Evolutionary conservation across 2,888 invertebrate genomes (phyloP).

Genomic region (Oxycera nigricornis): DNA sequence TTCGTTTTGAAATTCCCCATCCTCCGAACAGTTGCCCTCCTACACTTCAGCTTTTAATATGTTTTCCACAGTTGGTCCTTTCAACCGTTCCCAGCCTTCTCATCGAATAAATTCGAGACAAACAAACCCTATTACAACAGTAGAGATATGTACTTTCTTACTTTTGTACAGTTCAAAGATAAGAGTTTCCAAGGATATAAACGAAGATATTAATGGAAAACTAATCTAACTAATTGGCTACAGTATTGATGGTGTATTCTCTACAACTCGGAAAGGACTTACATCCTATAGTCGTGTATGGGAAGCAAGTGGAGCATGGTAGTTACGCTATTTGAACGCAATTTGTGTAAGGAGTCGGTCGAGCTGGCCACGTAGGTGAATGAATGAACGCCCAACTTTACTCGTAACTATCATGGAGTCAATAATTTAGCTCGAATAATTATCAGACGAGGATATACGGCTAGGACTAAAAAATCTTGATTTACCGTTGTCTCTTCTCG

Average conservation of each 20-base stretch:
- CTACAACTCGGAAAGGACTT: background rate
- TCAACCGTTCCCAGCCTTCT: background rate
- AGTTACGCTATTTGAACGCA: background rate
- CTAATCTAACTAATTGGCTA: constrained; percentile 39
- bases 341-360: background rate
- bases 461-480: background rate
- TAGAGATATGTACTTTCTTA: constrained; percentile 23
- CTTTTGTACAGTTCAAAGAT: background rate
- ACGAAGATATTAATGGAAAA: constrained; percentile 38
- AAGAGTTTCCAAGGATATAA: constrained; percentile 25
- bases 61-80: background rate
- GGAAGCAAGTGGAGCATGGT: background rate
- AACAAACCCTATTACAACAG: too few species aligned
- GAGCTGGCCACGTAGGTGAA: too few species aligned
- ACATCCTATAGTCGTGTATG: background rate
- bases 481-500: background rate
- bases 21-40: background rate
- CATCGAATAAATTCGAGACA: constrained; percentile 14
- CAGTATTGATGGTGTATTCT: constrained; percentile 33
- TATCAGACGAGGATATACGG: background rate
- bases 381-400: background rate
- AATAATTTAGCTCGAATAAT: background rate
- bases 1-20: background rate
- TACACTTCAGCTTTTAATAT: background rate
- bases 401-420: background rate